Evolutionary conservation across 2,888 invertebrate genomes (phyloP).

Genomic region (Embidobia sp.): DNA sequence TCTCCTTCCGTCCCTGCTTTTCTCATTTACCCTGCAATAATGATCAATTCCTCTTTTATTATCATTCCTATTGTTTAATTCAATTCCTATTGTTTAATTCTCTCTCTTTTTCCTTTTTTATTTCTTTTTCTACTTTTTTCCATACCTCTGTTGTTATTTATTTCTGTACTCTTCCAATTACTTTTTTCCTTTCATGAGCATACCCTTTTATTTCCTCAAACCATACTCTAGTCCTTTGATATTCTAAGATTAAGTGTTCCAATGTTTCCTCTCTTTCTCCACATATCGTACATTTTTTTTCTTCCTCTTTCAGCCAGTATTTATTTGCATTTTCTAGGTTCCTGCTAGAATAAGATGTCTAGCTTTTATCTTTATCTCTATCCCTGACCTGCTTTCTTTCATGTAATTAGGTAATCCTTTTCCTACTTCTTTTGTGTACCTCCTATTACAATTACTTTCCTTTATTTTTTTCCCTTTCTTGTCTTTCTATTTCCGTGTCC

Average conservation of each 20-base stretch:
- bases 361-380: neutral
- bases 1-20: too few relatives aligned
- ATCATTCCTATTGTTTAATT: too few relatives aligned
- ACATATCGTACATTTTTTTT: constrained; percentile 11
- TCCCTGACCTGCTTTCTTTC: neutral
- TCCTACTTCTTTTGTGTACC: neutral
- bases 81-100: too few relatives aligned
- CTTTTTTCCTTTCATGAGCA: too few relatives aligned
- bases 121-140: too few relatives aligned
- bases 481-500: neutral
- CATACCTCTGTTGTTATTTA: too few relatives aligned
- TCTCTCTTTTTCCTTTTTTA: too few relatives aligned
- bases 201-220: too few relatives aligned
- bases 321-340: neutral
- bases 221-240: neutral
- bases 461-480: neutral
- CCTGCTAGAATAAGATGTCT: constrained; percentile 13
- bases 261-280: neutral
- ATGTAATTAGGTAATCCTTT: neutral
- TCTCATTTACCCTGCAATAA: too few relatives aligned
- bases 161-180: too few relatives aligned
- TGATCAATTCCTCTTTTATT: too few relatives aligned
- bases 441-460: neutral
- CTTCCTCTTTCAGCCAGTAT: neutral
- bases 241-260: constrained; percentile 6